Conservation (phyloP, 2,113 vertebrate species). For the Odontesthes bonariensis region DNA sequence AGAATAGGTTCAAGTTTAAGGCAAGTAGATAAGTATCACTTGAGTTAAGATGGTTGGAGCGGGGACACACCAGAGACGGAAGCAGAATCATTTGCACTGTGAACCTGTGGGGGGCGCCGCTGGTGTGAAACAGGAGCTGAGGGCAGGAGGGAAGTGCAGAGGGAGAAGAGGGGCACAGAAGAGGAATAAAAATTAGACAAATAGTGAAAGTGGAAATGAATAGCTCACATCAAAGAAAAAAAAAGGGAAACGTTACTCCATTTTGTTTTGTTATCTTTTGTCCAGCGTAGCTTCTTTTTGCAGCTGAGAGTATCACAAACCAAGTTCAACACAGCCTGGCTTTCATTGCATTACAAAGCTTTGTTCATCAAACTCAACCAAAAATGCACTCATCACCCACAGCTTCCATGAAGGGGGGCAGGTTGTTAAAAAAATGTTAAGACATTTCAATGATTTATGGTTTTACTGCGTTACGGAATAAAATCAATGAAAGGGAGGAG, state of each 20-base stretch:
- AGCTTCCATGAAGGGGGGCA: no score
- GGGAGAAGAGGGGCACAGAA: constrained; percentile 1
- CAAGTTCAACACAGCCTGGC: no score
- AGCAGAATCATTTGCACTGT: constrained; percentile 33
- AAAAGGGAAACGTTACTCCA: not conserved
- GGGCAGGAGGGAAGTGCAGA: constrained; percentile 4
- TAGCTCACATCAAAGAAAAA: not conserved
- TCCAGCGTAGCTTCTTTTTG: no score
- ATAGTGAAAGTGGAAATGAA: not conserved
- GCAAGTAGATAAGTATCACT: not conserved
- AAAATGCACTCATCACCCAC: no score
- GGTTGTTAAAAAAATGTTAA: no score
- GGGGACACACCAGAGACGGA: constrained; percentile 53
- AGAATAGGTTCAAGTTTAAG: not conserved
- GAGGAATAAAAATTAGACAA: constrained; percentile 9
- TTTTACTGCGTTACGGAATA: no score
- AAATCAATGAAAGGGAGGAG: no score
- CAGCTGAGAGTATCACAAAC: no score
- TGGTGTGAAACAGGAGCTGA: constrained; percentile 60
- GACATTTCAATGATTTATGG: no score
- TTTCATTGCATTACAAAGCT: no score
- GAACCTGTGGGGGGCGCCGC: constrained; percentile 49
- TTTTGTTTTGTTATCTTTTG: not conserved
- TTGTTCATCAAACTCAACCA: no score
- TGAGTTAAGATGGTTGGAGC: not conserved